These are phyloP conservation scores for Etheostoma nigrum DNA, from an alignment of 2,797 vertebrate species.

Conservation along the genomic window DNA sequence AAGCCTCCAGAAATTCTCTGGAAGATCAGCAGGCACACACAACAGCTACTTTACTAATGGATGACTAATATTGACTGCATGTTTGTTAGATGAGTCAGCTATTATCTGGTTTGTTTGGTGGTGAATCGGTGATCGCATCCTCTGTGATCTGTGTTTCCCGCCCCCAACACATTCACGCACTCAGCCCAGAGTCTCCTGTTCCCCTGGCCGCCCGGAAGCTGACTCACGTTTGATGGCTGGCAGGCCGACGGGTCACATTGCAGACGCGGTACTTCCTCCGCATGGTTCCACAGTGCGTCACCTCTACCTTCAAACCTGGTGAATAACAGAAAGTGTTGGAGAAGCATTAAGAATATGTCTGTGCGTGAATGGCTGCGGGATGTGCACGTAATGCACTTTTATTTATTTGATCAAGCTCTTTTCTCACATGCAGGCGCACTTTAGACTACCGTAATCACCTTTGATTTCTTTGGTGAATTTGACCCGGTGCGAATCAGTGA, in stretches of 20 bases:
- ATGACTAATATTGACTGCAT: slow-evolving; percentile 65
- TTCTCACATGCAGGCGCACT: neutral
- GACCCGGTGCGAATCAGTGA: slow-evolving; percentile 99
- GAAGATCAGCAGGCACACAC: slow-evolving; percentile 19
- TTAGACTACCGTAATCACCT: slow-evolving; percentile 80
- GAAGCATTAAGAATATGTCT: neutral
- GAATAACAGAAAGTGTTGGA: slow-evolving; percentile 35
- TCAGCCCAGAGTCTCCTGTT: slow-evolving; percentile 27
- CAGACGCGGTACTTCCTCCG: slow-evolving; percentile 98
- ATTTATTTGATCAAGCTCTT: neutral
- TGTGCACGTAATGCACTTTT: slow-evolving; percentile 6
- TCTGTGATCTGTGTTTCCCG: neutral
- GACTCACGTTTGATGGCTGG: slow-evolving; percentile 99
- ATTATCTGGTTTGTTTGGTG: slow-evolving; percentile 57
- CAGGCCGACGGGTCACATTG: slow-evolving; percentile 96
- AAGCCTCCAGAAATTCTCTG: neutral
- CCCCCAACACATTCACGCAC: slow-evolving; percentile 26
- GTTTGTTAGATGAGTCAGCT: slow-evolving; percentile 58
- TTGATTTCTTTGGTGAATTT: slow-evolving; percentile 99
- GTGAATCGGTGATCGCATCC: slow-evolving; percentile 47
- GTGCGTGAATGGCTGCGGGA: slow-evolving; percentile 7
- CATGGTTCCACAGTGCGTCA: slow-evolving; percentile 99
- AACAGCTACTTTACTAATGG: slow-evolving; percentile 12
- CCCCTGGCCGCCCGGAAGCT: slow-evolving; percentile 37
- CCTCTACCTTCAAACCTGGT: slow-evolving; percentile 98